These are phyloP conservation scores for Vicugna pacos DNA, from an alignment of 2,113 vertebrate genomes.

Conservation along the genomic window DNA sequence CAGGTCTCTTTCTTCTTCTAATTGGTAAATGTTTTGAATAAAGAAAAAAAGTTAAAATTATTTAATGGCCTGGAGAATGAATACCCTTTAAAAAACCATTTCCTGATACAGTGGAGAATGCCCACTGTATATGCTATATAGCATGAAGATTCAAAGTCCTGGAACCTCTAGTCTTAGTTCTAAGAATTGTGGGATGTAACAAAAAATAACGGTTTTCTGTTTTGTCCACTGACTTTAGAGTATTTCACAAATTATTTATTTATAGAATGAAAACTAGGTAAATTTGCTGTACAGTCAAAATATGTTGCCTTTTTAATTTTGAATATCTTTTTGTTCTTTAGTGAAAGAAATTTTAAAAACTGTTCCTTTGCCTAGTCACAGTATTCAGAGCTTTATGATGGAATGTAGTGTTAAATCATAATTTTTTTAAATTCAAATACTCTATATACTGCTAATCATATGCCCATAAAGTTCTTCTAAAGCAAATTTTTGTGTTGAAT, in stretches of 20 bases:
- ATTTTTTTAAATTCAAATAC: neutral
- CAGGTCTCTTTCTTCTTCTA: neutral
- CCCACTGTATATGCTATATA: neutral
- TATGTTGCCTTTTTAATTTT: slow-evolving; percentile 4
- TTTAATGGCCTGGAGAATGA: neutral
- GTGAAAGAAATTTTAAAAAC: slow-evolving; percentile 13
- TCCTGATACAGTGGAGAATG: neutral
- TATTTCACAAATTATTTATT: slow-evolving; percentile 24
- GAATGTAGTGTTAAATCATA: neutral
- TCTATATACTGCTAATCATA: neutral
- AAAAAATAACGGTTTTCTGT: neutral
- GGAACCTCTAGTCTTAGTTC: neutral
- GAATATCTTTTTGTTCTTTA: slow-evolving; percentile 23
- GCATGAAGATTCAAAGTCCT: slow-evolving; percentile 40
- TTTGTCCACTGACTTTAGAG: neutral
- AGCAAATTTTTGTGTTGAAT: neutral
- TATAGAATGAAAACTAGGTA: slow-evolving; percentile 30
- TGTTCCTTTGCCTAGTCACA: neutral
- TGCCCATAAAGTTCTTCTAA: neutral
- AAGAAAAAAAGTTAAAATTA: neutral
- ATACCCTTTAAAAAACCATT: slow-evolving; percentile 6
- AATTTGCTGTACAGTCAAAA: neutral
- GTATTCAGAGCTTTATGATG: neutral
- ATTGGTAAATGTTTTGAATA: slow-evolving; percentile 47
- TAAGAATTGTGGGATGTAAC: neutral